A percentile compares a stretch with the other conserved stretches of the same genome.
phyloP scores from a whole-genome alignment of 2,113 vertebrate species.

The Tursiops truncatus region DNA sequence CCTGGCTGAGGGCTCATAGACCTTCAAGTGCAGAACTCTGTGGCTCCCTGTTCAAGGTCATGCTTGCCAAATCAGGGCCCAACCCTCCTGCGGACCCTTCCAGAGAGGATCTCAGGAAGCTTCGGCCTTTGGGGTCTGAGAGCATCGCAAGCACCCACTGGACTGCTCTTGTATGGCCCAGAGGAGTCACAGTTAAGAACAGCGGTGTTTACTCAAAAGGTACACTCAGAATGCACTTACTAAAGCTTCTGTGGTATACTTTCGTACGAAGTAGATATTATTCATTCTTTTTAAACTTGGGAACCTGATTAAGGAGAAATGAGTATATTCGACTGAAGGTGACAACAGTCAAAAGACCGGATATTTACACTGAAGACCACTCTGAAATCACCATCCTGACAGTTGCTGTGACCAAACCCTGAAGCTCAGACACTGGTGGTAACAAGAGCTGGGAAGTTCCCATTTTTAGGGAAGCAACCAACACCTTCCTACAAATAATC shows the following conservation, averaged over 20 bases:
- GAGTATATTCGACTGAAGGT: neutral
- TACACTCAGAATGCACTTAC: neutral
- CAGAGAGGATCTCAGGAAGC: neutral
- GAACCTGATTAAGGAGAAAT: neutral
- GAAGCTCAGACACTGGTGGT: neutral
- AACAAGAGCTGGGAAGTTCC: neutral
- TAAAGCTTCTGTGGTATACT: neutral
- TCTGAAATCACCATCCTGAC: neutral
- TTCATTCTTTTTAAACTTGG: neutral
- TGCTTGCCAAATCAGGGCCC: neutral
- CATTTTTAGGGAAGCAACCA: neutral
- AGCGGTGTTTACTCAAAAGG: neutral
- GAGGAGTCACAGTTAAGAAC: fast-evolving
- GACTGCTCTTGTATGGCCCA: too few relatives aligned
- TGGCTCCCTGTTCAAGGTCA: neutral
- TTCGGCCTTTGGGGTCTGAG: neutral
- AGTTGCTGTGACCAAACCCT: neutral
- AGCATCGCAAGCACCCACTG: fast-evolving
- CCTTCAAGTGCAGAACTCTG: neutral
- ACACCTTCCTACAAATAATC: neutral
- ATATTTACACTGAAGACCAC: neutral
- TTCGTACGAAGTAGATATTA: neutral
- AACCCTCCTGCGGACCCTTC: neutral
- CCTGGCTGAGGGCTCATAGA: neutral
- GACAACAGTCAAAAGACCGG: neutral